A percentile compares a stretch with the other conserved stretches of the same genome.
Conservation (phyloP, 2,113 vertebrate genomes). For the Cyanocitta stelleri region DNA sequence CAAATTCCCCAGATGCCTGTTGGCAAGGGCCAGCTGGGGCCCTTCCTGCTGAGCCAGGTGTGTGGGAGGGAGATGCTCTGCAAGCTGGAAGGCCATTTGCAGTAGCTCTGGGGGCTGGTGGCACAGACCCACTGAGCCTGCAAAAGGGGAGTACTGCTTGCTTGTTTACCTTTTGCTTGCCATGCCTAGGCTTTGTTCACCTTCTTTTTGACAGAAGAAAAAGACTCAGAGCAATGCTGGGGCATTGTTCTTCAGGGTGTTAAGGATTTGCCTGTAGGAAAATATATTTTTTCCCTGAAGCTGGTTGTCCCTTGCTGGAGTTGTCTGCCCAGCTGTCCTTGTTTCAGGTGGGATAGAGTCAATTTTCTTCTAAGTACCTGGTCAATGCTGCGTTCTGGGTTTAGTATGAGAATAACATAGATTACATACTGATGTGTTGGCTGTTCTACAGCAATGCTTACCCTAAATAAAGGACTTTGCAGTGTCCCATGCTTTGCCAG, state of each 20-base stretch:
- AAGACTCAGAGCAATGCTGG: accelerated
- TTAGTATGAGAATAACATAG: neutral
- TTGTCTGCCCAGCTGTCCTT: neutral
- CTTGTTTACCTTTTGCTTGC: neutral
- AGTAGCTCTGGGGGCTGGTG: neutral
- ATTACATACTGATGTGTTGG: neutral
- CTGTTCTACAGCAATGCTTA: neutral
- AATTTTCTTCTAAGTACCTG: neutral
- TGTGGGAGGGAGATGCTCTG: accelerated
- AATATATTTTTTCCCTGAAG: neutral
- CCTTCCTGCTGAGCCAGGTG: neutral
- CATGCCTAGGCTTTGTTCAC: neutral
- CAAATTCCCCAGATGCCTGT: neutral
- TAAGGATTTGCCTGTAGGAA: neutral
- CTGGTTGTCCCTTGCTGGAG: neutral
- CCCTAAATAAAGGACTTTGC: neutral
- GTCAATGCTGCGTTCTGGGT: neutral
- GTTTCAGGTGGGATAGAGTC: neutral
- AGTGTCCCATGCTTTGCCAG: neutral
- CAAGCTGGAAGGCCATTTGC: neutral
- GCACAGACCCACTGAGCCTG: neutral
- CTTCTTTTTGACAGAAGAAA: neutral
- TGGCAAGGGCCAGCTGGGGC: neutral
- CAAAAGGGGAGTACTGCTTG: accelerated
- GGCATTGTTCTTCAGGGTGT: neutral